phyloP scores from a whole-genome alignment of 2,797 vertebrate species.

The Anguilla marmorata region DNA sequence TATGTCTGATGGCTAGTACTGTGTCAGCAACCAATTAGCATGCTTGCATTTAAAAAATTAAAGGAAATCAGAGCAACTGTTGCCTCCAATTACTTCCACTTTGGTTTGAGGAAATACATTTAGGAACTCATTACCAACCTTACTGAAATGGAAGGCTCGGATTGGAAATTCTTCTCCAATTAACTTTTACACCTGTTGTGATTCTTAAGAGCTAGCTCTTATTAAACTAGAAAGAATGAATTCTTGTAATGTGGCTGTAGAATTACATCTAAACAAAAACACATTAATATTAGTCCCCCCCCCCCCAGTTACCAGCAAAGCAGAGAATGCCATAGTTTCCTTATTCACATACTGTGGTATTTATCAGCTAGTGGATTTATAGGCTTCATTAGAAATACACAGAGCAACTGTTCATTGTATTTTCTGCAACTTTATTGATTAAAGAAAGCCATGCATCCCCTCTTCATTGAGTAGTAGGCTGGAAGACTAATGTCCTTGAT shows the following conservation, averaged over 20 bases:
- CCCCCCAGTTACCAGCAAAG: neutral
- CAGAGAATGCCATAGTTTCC: neutral
- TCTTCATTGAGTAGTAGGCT: neutral
- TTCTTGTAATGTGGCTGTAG: neutral
- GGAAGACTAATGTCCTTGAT: constrained; percentile 19
- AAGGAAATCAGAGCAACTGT: neutral
- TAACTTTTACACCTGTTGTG: no score
- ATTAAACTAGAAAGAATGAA: neutral
- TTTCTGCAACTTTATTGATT: constrained; percentile 21
- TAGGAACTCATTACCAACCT: neutral
- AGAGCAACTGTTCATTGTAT: constrained; percentile 21
- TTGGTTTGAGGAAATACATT: neutral
- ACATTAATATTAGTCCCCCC: neutral
- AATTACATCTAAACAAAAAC: neutral
- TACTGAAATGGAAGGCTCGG: neutral
- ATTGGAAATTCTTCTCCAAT: neutral
- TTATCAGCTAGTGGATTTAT: constrained; percentile 5
- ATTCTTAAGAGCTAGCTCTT: neutral
- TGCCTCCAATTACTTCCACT: neutral
- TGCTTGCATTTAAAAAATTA: neutral
- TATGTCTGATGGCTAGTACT: neutral
- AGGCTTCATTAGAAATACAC: neutral
- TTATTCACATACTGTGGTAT: neutral
- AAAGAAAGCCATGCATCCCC: neutral
- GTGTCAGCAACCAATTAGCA: neutral